Base-by-base conservation (phyloP, 2,888 invertebrate genomes). In the Microctonus hyperodae region DNA sequence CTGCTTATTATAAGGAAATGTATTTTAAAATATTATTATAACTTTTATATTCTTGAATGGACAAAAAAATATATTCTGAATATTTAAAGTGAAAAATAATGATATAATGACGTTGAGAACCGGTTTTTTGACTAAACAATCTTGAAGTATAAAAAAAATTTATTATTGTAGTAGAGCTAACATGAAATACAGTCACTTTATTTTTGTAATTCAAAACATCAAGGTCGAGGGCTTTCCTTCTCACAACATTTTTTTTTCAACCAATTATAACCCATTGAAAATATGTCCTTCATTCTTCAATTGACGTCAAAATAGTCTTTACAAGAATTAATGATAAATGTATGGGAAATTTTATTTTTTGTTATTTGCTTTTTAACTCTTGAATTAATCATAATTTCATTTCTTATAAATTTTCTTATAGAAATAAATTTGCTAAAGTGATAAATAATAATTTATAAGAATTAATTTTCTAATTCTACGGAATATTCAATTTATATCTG, bases 1-100 rank as follows among this genome's bases (percentile, higher is more conserved):
- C 78, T 81, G 70, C 20, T 20, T 9, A 57, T 6, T 7, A 60
- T 10, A 50, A 56, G 62, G 9, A 44, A 1, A 64, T 16, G 0
- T 6, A 44, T 44, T 44, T 44, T 44, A 1, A 5, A 7, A 28
- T 40, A 11, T 13, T 37, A 37, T 37, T 1, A 37, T 37, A 9
- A 37, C 37, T 37, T 37, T 13, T n/a, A 11, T 13, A 1, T 35
- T 7, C n/a, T 1, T 37, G 37, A 13, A 37, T 2, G 37, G 37
- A 37, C 33, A n/a, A 37, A 37, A 13, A 20, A 20, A 44, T 44
- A 0, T 44, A 1, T 44, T 1, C 16, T 44, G 4, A 7, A 44
- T 44, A n/a, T 44, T 16, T 44, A 7, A n/a, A 44, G 4, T 6
- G 16, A 16, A 16, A n/a, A 44, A 16, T 7, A 16, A 16, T 7